phyloP scores from a whole-genome alignment of 1,140 invertebrate species.

The Delia radicum region DNA sequence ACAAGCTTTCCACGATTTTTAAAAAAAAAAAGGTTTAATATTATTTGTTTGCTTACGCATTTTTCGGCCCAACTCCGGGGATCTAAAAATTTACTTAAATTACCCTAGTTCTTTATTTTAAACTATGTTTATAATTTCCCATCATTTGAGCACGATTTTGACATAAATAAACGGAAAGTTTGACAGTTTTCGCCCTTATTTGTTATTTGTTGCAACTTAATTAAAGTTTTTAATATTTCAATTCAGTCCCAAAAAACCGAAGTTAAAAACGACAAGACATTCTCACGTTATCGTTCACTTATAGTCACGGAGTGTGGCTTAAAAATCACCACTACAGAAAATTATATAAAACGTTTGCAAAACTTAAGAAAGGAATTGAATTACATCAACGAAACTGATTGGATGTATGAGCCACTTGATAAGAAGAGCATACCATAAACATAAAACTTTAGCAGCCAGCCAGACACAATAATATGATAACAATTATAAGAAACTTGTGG shows the following conservation, averaged over 20 bases:
- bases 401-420: slow-evolving; percentile 64
- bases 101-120: too few relatives aligned
- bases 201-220: too few relatives aligned
- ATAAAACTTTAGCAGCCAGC: not conserved
- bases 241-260: slow-evolving; percentile 43
- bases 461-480: slow-evolving; percentile 22
- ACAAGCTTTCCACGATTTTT: too few relatives aligned
- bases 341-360: slow-evolving; percentile 66
- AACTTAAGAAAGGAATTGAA: slow-evolving; percentile 66
- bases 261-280: slow-evolving; percentile 34
- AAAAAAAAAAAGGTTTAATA: too few relatives aligned
- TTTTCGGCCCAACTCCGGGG: too few relatives aligned
- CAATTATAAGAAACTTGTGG: slow-evolving; percentile 29
- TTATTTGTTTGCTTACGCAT: too few relatives aligned
- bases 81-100: too few relatives aligned
- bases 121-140: too few relatives aligned
- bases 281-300: slow-evolving; percentile 32
- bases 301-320: slow-evolving; percentile 33
- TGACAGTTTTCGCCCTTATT: slow-evolving; percentile 30
- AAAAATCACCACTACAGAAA: slow-evolving; percentile 49
- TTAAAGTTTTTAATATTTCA: too few relatives aligned
- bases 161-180: slow-evolving; percentile 29
- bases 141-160: too few relatives aligned
- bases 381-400: slow-evolving; percentile 68
- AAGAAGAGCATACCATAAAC: slow-evolving; percentile 37